These are phyloP conservation scores for Gambusia affinis DNA, from an alignment of 2,113 vertebrate genomes.

Conservation along the genomic window DNA sequence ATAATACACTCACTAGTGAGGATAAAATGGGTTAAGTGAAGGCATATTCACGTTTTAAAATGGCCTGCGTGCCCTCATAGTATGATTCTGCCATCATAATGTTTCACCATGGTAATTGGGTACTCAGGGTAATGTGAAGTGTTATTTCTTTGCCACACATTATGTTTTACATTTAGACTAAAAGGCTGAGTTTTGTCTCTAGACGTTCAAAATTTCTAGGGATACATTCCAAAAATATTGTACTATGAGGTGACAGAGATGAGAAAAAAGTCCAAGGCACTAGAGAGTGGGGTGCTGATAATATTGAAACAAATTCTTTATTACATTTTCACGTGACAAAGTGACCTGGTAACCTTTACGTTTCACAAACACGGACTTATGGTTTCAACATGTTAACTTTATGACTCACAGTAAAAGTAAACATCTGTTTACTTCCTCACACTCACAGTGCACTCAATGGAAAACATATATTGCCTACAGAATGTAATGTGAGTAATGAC, in stretches of 20 bases:
- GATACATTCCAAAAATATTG: too few species aligned
- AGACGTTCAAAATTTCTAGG: too few species aligned
- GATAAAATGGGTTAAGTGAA: background rate
- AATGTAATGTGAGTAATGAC: slow-evolving; percentile 15
- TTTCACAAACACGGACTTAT: slow-evolving; percentile 12
- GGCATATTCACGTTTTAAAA: background rate
- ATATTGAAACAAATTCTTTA: slow-evolving; percentile 12
- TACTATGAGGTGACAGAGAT: too few species aligned
- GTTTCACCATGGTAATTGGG: too few species aligned
- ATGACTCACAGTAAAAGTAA: slow-evolving; percentile 1
- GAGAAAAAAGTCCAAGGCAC: background rate
- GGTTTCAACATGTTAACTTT: slow-evolving; percentile 6
- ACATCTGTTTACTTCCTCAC: slow-evolving; percentile 4
- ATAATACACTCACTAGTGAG: background rate
- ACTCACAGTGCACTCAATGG: background rate
- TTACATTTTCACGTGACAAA: background rate
- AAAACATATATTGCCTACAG: slow-evolving; percentile 18
- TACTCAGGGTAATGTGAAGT: background rate
- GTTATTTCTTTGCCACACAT: background rate
- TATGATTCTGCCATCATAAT: background rate
- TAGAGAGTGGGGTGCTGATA: background rate
- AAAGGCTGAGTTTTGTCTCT: too few species aligned
- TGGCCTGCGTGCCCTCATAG: background rate
- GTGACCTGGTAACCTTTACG: slow-evolving; percentile 29
- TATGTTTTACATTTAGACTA: too few species aligned